Conservation (phyloP, 1,140 invertebrate species). For the Zaprionus kolodkinae region DNA sequence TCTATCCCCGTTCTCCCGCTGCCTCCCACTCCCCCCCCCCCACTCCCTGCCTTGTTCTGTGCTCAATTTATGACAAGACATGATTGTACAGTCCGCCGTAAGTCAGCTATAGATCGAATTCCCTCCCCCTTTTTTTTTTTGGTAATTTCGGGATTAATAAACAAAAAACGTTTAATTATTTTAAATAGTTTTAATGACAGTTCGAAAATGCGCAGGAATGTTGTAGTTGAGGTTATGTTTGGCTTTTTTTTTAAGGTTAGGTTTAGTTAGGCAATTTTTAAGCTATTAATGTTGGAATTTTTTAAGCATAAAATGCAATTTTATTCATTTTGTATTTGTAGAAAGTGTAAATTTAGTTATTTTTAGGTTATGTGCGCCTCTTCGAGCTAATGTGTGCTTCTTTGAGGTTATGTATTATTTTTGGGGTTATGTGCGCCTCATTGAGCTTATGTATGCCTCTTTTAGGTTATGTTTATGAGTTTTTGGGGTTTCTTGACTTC, state of each 20-base stretch:
- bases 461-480: neutral
- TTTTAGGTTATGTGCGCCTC: neutral
- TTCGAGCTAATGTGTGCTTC: neutral
- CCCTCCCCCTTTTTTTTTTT: neutral
- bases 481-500: neutral
- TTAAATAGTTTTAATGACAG: constrained; percentile 1
- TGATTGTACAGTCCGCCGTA: constrained; percentile 5
- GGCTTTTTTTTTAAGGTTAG: neutral
- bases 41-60: neutral
- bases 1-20: too few species aligned
- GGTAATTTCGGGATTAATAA: neutral
- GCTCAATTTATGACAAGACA: constrained; percentile 6
- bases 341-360: too few species aligned
- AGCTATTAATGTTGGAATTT: neutral
- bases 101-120: constrained; percentile 15
- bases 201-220: neutral
- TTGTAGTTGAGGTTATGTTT: neutral
- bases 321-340: neutral
- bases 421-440: neutral
- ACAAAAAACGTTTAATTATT: constrained; percentile 7
- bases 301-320: too few species aligned
- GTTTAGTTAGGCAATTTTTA: neutral
- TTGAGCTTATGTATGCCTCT: neutral
- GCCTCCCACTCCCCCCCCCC: neutral
- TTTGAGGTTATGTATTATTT: neutral